Evolutionary conservation across 2,113 vertebrate genomes (phyloP).

Genomic region (Gymnogyps californianus): DNA sequence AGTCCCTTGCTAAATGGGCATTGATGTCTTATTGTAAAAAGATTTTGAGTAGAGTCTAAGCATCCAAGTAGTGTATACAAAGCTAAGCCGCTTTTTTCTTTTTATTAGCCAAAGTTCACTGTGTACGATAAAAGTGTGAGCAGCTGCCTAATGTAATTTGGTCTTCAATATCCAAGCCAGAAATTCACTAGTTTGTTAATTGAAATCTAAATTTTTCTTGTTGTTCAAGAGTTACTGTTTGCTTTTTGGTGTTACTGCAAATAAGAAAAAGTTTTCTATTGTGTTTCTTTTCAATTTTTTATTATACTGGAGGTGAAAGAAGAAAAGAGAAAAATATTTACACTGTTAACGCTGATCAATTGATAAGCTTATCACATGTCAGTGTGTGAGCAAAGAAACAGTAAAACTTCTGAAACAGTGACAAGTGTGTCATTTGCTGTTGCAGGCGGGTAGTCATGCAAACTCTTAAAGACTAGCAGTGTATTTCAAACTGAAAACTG

Average conservation of each 20-base stretch:
- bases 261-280: not conserved
- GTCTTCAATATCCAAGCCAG: not conserved
- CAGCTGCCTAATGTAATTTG: not conserved
- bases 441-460: not conserved
- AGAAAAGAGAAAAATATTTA: not conserved
- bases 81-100: not conserved
- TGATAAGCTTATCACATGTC: slow-evolving; percentile 21
- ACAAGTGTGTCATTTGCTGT: not conserved
- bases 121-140: not conserved
- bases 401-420: not conserved
- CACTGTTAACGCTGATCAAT: not conserved
- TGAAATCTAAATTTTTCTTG: not conserved
- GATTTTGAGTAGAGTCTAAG: not conserved
- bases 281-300: not conserved
- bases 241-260: not conserved
- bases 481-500: not conserved
- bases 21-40: not conserved
- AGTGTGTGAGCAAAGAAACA: not conserved
- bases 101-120: not conserved
- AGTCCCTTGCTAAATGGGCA: not conserved
- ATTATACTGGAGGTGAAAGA: not conserved
- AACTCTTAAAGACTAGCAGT: not conserved
- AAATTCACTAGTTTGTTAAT: not conserved
- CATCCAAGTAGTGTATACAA: not conserved
- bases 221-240: not conserved